phyloP scores from a whole-genome alignment of 2,888 invertebrate genomes.

The Eilema depressum region DNA sequence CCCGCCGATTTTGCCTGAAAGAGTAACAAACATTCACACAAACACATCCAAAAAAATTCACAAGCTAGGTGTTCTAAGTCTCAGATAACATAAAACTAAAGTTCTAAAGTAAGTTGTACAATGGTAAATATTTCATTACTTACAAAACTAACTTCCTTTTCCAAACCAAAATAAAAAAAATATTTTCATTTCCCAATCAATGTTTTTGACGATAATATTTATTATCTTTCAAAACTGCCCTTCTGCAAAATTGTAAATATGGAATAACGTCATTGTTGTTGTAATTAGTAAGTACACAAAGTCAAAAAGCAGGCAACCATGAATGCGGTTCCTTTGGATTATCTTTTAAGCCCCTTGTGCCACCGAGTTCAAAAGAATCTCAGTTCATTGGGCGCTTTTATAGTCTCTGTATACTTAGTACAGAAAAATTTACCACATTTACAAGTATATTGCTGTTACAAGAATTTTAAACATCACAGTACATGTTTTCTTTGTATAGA shows the following conservation, averaged over 20 bases:
- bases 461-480: not conserved
- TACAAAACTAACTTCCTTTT: no score
- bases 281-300: not conserved
- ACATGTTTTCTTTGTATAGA: not conserved
- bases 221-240: not conserved
- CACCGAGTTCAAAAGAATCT: not conserved
- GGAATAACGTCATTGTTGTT: not conserved
- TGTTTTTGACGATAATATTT: no score
- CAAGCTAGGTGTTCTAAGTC: no score
- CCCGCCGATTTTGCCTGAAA: no score
- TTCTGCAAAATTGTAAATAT: not conserved
- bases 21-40: no score
- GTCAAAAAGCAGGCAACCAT: not conserved
- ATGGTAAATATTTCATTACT: no score
- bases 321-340: not conserved
- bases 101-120: no score
- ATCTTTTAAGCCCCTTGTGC: not conserved
- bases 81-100: no score
- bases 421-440: not conserved
- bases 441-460: not conserved
- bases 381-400: slow-evolving; percentile 6
- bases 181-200: no score
- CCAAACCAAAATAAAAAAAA: no score
- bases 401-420: not conserved
- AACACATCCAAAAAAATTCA: no score